phyloP scores from a whole-genome alignment of 2,797 vertebrate genomes.

The Sebastes cheni region DNA sequence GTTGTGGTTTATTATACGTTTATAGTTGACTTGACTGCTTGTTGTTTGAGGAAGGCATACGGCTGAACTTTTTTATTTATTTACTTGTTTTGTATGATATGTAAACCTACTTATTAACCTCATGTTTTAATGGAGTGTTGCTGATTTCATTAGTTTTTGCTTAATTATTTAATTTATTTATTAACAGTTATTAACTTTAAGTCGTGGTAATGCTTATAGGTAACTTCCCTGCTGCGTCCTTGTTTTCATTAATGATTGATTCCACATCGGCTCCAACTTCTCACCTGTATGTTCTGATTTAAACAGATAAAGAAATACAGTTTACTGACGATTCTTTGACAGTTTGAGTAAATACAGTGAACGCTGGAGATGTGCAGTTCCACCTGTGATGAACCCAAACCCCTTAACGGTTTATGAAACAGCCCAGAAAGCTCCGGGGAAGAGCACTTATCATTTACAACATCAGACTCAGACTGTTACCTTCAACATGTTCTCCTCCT shows the following conservation, averaged over 20 bases:
- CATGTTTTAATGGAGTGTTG: background rate
- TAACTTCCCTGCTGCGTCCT: background rate
- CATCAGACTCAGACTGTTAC: too few relatives aligned
- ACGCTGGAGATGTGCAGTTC: background rate
- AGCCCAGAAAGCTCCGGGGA: background rate
- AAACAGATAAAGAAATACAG: background rate
- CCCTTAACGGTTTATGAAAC: background rate
- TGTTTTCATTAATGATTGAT: conserved; percentile 11
- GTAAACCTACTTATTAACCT: accelerated
- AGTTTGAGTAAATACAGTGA: background rate
- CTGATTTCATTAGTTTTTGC: background rate
- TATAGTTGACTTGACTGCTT: background rate
- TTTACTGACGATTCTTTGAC: background rate
- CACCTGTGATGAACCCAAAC: background rate
- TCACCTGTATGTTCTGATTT: background rate
- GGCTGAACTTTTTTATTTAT: accelerated
- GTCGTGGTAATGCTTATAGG: background rate
- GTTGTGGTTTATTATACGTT: accelerated
- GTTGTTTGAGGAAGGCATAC: too few relatives aligned
- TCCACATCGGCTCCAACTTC: background rate
- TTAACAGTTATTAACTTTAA: background rate
- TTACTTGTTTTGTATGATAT: accelerated
- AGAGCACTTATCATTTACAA: background rate
- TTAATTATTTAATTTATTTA: background rate
- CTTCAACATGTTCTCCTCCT: too few relatives aligned